phyloP scores from a whole-genome alignment of 2,797 vertebrate genomes.

The Peromyscus melanophrys region DNA sequence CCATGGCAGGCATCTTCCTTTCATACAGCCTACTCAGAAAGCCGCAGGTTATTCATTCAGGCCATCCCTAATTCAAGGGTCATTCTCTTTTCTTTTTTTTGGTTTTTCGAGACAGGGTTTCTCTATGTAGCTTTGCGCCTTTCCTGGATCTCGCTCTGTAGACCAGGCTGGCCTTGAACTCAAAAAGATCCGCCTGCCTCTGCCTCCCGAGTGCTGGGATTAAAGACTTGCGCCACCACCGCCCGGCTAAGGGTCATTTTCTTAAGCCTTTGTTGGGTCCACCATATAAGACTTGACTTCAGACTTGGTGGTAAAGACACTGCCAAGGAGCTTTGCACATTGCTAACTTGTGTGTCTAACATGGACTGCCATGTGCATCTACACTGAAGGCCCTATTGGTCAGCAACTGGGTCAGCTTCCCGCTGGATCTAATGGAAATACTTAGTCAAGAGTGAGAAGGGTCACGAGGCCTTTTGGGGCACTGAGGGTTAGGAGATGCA shows the following conservation, averaged over 20 bases:
- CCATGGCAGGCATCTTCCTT: not conserved
- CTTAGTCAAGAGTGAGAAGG: not conserved
- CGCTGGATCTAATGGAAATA: conserved; percentile 52
- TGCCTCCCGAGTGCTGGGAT: too few relatives aligned
- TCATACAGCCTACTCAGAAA: not conserved
- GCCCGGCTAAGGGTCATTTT: not conserved
- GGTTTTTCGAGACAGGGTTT: too few relatives aligned
- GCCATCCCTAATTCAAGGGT: not conserved
- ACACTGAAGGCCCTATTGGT: conserved; percentile 69
- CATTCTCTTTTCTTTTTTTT: not conserved
- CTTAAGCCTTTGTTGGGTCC: not conserved
- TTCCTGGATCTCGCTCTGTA: too few relatives aligned
- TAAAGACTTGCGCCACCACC: too few relatives aligned
- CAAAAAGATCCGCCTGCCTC: too few relatives aligned
- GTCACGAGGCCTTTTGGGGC: not conserved
- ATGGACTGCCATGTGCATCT: conserved; percentile 54
- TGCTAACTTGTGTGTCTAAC: conserved; percentile 11
- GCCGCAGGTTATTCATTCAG: not conserved
- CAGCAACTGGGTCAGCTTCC: conserved; percentile 47
- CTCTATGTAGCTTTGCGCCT: too few relatives aligned
- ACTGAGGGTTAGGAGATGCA: not conserved
- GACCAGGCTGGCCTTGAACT: too few relatives aligned
- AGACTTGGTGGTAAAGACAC: not conserved
- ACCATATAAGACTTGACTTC: not conserved
- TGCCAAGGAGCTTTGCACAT: conserved; percentile 51